Base-by-base conservation (phyloP, 1,140 invertebrate genomes). In the Plutomurus gul region DNA sequence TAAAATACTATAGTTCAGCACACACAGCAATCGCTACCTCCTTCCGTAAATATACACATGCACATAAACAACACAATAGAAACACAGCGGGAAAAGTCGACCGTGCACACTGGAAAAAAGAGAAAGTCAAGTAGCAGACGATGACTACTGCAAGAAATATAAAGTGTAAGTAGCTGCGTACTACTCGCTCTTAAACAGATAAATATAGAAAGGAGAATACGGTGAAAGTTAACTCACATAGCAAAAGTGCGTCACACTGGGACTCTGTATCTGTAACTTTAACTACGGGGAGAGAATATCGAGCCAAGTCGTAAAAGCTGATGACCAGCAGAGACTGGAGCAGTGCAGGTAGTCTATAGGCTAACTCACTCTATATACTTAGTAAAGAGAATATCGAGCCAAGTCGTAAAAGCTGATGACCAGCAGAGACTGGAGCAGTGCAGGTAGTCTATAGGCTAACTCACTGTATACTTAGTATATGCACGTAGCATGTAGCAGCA, bases 261-360 rank as follows among this genome's bases (percentile, higher is more conserved):
- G 56, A 65, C n/a, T 43, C 39, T n/a, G n/a, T 43, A 43, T 65
- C 56, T 30, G 30, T 30, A 65, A 65, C 56, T 65, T 65, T 65
- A 27, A 65, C 56, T 65, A n/a, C n/a, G n/a, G n/a, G n/a, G 56
- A 27, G 56, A 65, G 36, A 25, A 65, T 30, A 65, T 65, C 36
- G 56, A 27, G 56, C 56, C 56, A 65, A 65, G 56, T 65, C 56
- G 56, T 65, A 65, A 65, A 65, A 65, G 36, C 11, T 65, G 56
- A 65, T 65, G 56, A 65, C 56, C 36, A n/a, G n/a, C 36, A n/a
- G n/a, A 65, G 27, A 16, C 25, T 22, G 47, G 25, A 25, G 36
- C 27, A n/a, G n/a, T 33, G 56, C 56, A 65, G 56, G 56, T 65
- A 65, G 56, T n/a, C 56, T 16, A 65, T 65, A 65, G 30, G 30